Percentiles rank a stretch among this genome's conserved stretches.
These are phyloP conservation scores for Esperia sulphurella DNA, from an alignment of 2,888 invertebrate species.

Conservation along the genomic window DNA sequence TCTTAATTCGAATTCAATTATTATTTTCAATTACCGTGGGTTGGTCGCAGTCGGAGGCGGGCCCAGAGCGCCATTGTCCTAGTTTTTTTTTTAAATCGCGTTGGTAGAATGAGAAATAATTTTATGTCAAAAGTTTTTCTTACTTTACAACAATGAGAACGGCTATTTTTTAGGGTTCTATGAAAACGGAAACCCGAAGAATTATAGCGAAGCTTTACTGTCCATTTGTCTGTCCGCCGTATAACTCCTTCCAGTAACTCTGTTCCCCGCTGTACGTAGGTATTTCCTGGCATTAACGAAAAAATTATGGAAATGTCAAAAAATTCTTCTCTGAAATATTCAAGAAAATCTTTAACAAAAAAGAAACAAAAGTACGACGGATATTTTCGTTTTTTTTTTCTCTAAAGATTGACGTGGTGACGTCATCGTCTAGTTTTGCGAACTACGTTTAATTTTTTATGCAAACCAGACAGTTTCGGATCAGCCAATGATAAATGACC, in stretches of 20 bases:
- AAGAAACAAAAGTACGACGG: no score
- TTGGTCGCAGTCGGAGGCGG: conserved; percentile 42
- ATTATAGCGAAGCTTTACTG: no score
- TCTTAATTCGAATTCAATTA: conserved; percentile 72
- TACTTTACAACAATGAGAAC: background rate
- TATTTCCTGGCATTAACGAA: no score
- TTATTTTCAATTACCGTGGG: conserved; percentile 70
- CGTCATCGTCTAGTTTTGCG: conserved; percentile 42
- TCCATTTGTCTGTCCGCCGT: no score
- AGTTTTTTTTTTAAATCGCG: conserved; percentile 37
- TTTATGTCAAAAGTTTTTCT: background rate
- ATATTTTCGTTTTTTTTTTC: no score
- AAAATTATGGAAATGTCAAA: no score
- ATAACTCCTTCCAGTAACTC: no score
- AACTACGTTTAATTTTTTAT: conserved; percentile 43
- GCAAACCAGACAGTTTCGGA: conserved; percentile 59
- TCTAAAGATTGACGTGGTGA: conserved; percentile 17
- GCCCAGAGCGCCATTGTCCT: conserved; percentile 50
- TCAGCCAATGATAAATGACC: conserved; percentile 59
- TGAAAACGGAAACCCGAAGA: no score
- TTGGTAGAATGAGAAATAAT: conserved; percentile 3
- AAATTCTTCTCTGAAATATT: no score
- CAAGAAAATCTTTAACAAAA: no score
- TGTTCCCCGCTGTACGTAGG: no score
- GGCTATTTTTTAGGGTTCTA: no score